Base-by-base conservation (phyloP, 2,888 invertebrate genomes). In the Parasteatoda lunata region DNA sequence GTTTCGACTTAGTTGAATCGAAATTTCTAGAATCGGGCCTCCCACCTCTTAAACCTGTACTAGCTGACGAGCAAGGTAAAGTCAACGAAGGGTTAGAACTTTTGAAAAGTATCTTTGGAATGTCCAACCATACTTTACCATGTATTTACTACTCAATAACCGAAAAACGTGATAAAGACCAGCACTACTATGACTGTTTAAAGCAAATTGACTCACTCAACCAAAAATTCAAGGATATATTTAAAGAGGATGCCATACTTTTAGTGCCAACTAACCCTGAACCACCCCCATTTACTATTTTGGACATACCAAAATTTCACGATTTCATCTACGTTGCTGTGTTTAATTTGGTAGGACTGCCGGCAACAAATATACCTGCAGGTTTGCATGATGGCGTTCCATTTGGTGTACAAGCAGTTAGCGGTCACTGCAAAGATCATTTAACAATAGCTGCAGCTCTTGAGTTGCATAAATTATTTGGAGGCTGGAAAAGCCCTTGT, bases 181-280 rank as follows among this genome's bases (percentile, higher is more conserved):
- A 49, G 3, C n/a, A 47, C n/a, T 78, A 70, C n/a, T 13, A 54
- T 30, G 52, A 70, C 49, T 59, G 13, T 9, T 8, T 82, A 11
- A 6, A 15, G 48, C 76, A 59, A 48, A 64, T 45, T 9, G 64
- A 75, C 9, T 9, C 8, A 5, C 49, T 82, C 11, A 59, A 76
- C n/a, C 51, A 49, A 5, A 68, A 48, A 45, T 54, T 82, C 5
- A 59, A 69, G 3, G 76, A 82, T 4, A 9, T 69, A 3, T 54
- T 82, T 9, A 3, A 52, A 7, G 92, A 93, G 49, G 94, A 97
- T 91, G 98, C 97, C 0, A 95, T 98, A 4, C 94, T 98, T 88
- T 92, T 98, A 52, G 97, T 95, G 91, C 98, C 98, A 0, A 95
- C 97, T 0, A 97, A 97, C 93, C 97, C 98, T 3, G 96, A 96